Evolutionary conservation across 1,140 invertebrate species (phyloP), one percentile per base, ranked within the genome.

Genomic region (Latrodectus geometricus): DNA sequence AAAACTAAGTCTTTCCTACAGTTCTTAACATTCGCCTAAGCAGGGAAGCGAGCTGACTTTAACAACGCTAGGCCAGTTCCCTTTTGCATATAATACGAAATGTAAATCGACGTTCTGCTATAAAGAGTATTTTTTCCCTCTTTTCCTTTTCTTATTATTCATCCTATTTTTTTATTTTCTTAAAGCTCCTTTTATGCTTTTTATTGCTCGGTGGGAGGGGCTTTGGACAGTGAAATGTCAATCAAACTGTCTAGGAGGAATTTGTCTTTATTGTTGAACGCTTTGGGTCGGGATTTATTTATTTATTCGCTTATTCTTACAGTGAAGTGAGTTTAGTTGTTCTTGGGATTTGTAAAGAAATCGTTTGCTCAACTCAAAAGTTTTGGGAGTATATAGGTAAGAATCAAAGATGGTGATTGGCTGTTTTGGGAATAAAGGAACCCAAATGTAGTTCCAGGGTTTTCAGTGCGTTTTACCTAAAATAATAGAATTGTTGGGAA

Each of bases 81-180:
- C n/a, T 73, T 84, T 76, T 84, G 82, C 82, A 84, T 84, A 84
- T 84, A 84, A 84, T 76, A 54, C 69, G 82, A 75, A 84, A 84
- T 84, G 82, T 84, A 84, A 84, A 84, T 84, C 82, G 82, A 52
- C 73, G 48, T 84, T 68, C 73, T n/a, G 54, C 72, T 84, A 84
- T 84, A 84, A 76, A 84, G 65, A 68, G n/a, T 9, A 23, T 73
- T 50, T 20, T 74, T 21, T 68, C 76, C 49, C 72, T 52, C 61
- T 4, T 52, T 56, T 15, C n/a, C 75, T 74, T 49, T 54, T 69
- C 50, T 54, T 69, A n/a, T 79, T 69, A 15, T 65, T 65, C 61
- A n/a, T 65, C n/a, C 61, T 65, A 15, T 65, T 49, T 77, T 11
- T 23, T 77, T 20, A n/a, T 79, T 17, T 68, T 66, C 17, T 68